Evolutionary conservation across 2,888 invertebrate genomes (phyloP), one percentile per base, ranked within the genome.

Genomic region (Mesorhabditis belari): DNA sequence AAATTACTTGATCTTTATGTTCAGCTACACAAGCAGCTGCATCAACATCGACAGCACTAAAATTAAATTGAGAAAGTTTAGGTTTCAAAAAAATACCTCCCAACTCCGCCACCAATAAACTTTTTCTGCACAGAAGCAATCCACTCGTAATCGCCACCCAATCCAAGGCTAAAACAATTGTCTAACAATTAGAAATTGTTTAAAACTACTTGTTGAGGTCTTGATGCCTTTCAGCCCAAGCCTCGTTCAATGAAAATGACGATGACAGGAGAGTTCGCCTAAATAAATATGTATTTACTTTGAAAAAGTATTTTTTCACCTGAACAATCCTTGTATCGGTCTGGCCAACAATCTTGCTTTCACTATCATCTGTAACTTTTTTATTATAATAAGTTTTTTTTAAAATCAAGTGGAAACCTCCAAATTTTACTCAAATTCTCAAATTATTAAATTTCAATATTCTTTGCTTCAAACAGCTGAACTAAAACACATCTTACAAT

Each of bases 31-130:
- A 73, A 4, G 71, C 71, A 2, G 79, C 77, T 0, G 76, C 73
- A 61, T 79, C 79, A 29, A 79, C 77, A 57, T 79, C 79, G 25
- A 79, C 76, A 2, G 79, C 76, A 61, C 77, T 75, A 24, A n/a
- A n/a, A n/a, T n/a, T n/a, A n/a, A n/a, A n/a, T n/a, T n/a, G n/a
- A n/a, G n/a, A n/a, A 54, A 6, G 19, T 12, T 52, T n/a, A 12
- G n/a, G 44, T 12, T 52, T 52, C 9, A 52, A 55, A 12, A 27
- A 55, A 49, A 28, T 55, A 75, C 75, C 70, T 76, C 0, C 73
- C 77, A 23, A 67, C 54, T 28, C 77, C 77, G 23, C 74, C 76
- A 9, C 77, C 76, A 35, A 73, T 69, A 49, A 74, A 77, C 67
- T 79, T 79, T 61, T 78, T 77, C 66, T 79, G 79, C 6, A 79